Conservation (phyloP, 2,797 vertebrate species). For the Platalea minor region DNA sequence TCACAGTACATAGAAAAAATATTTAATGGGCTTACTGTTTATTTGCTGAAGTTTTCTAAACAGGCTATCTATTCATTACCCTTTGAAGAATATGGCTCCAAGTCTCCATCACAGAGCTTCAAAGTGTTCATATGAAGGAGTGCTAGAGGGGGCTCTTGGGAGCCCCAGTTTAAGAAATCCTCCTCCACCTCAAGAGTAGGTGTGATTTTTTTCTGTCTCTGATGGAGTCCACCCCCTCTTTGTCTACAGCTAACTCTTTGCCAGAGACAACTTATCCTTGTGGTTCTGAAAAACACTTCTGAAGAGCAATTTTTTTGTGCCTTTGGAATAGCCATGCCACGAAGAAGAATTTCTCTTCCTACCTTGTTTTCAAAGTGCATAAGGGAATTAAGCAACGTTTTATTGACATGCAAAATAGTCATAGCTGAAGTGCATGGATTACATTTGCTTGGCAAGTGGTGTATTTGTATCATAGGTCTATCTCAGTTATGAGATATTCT, state of each 20-base stretch:
- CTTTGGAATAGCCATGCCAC: not conserved
- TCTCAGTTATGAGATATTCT: not conserved
- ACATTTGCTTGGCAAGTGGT: not conserved
- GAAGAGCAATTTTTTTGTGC: conserved; percentile 16
- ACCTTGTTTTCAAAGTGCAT: not conserved
- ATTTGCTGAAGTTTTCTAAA: conserved; percentile 19
- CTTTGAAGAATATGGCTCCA: conserved; percentile 55
- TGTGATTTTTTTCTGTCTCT: conserved; percentile 32
- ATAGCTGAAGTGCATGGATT: not conserved
- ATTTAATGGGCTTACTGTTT: not conserved
- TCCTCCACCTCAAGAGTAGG: conserved; percentile 39
- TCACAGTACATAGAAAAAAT: not conserved
- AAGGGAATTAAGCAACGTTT: not conserved
- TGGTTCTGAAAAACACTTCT: conserved; percentile 21
- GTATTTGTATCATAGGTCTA: not conserved
- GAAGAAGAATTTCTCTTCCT: not conserved
- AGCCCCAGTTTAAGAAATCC: conserved; percentile 50
- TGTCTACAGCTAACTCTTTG: conserved; percentile 22
- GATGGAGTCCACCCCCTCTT: conserved; percentile 50
- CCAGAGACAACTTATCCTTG: not conserved
- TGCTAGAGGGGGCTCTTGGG: conserved; percentile 50
- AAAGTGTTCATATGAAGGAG: not conserved
- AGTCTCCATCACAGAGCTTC: conserved; percentile 45
- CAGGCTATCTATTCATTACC: not conserved
- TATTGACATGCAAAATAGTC: not conserved